Evolutionary conservation across 2,888 invertebrate species (phyloP), one percentile per base, ranked within the genome.

Genomic region (Ptilodon capucinus): DNA sequence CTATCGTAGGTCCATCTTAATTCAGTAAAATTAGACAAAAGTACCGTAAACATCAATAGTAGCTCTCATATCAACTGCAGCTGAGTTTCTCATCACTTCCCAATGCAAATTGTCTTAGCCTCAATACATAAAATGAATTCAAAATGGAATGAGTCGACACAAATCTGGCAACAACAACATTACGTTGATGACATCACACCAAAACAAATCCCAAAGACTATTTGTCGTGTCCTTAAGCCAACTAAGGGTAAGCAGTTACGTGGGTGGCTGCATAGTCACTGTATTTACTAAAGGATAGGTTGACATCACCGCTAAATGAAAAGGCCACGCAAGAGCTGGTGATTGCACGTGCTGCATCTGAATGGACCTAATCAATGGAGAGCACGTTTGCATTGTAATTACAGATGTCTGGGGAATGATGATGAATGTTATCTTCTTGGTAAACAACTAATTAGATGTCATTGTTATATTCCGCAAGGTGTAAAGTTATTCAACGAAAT

Each of bases 241-340:
- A 41, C 46, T 74, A 76, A 74, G 72, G 72, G 69, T 67, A 62
- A 68, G 66, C 60, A 62, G 64, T 43, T 44, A 64, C 51, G 77
- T 75, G 60, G 72, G 78, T 58, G 55, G 68, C 46, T 47, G 56
- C 45, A 57, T 54, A 64, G 30, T 45, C 46, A 49, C 49, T 49
- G 54, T 48, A 54, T 44, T 65, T 62, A 58, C 57, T 45, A 42
- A 60, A 71, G 76, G 40, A 9, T 39, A 44, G 61, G 63, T 46
- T 81, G 81, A 81, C 73, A 76, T 81, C 81, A 81, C 54, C 76
- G 59, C 48, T 57, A 57, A 51, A 62, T 71, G 50, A 62, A 71
- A 73, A 68, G 71, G 70, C 73, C 54, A 48, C 35, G 25, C 11
- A 23, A 28, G 28, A n/a, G 28, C 28, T 28, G 14, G 8, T 35